Conservation (phyloP, 2,113 vertebrate genomes). For the Pterophyllum scalare region DNA sequence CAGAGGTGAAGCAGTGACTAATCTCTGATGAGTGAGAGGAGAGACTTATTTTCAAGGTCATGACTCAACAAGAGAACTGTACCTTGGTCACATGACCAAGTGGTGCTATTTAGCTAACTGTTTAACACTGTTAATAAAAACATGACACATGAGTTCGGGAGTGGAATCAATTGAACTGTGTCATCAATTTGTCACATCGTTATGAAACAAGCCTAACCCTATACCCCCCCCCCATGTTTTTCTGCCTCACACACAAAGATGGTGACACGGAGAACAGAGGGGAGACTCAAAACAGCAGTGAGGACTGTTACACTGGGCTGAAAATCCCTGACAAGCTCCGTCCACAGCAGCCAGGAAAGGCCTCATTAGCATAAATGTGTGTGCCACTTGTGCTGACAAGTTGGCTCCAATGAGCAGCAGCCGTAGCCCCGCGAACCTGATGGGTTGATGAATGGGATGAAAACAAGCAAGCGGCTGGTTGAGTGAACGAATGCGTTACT, state of each 20-base stretch:
- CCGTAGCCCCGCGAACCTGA: background rate
- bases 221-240: too few relatives aligned
- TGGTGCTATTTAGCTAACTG: background rate
- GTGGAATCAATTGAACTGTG: background rate
- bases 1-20: background rate
- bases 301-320: background rate
- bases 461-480: background rate
- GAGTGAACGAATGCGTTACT: background rate
- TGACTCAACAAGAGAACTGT: background rate
- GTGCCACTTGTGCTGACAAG: background rate
- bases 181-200: background rate
- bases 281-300: background rate
- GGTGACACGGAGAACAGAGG: background rate
- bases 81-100: background rate
- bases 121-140: fast-evolving
- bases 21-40: background rate
- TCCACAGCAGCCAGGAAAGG: background rate
- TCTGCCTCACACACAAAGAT: background rate
- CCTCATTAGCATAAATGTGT: slow-evolving; percentile 4
- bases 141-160: background rate
- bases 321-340: background rate
- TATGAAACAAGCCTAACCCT: background rate
- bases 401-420: slow-evolving; percentile 1
- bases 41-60: background rate
- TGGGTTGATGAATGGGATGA: slow-evolving; percentile 1